Evolutionary conservation across 2,797 vertebrate genomes (phyloP).

Genomic region (Phyllotis vaccarum): DNA sequence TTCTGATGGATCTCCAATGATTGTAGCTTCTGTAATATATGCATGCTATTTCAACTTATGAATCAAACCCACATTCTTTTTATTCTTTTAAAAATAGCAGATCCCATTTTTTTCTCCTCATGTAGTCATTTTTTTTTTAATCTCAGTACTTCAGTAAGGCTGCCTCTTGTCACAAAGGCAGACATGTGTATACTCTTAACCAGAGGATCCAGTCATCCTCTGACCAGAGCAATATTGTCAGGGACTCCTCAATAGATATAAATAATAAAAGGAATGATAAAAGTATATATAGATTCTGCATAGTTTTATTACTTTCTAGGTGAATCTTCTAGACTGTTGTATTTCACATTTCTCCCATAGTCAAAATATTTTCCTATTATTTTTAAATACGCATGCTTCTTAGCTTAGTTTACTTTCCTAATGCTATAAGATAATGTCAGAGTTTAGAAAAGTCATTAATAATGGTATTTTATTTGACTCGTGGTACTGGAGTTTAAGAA

Average conservation of each 20-base stretch:
- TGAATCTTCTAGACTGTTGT: background rate
- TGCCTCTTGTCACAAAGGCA: background rate
- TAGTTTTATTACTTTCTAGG: background rate
- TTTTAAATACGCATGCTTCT: background rate
- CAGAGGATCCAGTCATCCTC: background rate
- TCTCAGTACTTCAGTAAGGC: background rate
- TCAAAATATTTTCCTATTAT: background rate
- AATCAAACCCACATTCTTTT: background rate
- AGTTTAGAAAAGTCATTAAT: background rate
- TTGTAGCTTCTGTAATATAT: background rate
- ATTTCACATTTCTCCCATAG: background rate
- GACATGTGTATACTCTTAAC: background rate
- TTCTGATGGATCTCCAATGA: conserved; percentile 16
- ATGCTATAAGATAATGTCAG: background rate
- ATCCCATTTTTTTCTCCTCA: background rate
- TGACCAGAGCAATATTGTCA: background rate
- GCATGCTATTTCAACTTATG: background rate
- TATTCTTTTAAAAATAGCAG: background rate
- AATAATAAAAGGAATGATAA: background rate
- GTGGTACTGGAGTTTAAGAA: background rate
- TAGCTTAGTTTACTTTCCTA: background rate
- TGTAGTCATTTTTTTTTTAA: background rate
- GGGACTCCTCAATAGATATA: background rate
- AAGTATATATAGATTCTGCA: background rate
- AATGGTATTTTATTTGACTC: background rate